phyloP scores from a whole-genome alignment of 2,888 invertebrate species.

The Synergus laeviventris region DNA sequence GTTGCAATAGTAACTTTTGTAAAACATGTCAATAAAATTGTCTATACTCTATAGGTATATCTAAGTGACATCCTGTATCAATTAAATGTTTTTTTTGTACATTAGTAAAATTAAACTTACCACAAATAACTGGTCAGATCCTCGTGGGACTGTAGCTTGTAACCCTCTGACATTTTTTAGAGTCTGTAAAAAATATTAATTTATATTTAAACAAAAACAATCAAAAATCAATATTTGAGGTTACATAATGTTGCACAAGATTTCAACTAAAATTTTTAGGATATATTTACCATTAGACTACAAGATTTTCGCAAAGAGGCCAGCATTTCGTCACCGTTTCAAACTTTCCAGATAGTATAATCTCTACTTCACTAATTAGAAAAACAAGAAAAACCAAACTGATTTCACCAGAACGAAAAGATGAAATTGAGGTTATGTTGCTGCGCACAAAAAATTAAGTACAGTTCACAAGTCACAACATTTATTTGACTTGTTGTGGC shows the following conservation, averaged over 20 bases:
- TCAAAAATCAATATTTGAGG: conserved; percentile 29
- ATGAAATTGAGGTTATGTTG: conserved; percentile 42
- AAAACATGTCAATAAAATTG: too few species aligned
- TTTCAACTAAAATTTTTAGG: neutral
- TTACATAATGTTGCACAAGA: conserved; percentile 24
- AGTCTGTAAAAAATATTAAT: conserved; percentile 57
- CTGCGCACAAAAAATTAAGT: neutral
- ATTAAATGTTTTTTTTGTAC: neutral
- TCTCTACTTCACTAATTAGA: neutral
- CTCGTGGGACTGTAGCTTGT: conserved; percentile 62
- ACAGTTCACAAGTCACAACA: neutral
- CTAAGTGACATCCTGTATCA: conserved; percentile 3
- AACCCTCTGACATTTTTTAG: conserved; percentile 65
- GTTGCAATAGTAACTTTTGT: too few species aligned
- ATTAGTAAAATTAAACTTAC: conserved; percentile 59
- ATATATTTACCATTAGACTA: conserved; percentile 58
- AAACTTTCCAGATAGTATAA: neutral
- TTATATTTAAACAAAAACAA: conserved; percentile 10
- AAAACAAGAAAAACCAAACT: conserved; percentile 20
- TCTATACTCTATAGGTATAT: too few species aligned
- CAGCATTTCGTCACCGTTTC: conserved; percentile 49
- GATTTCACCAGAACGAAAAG: neutral
- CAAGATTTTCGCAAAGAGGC: conserved; percentile 57
- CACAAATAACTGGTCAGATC: conserved; percentile 70
- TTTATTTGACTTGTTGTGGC: neutral